These are phyloP conservation scores for Actinopyga echinites DNA, from an alignment of 53 echinoderm and acorn worm species.

Conservation along the genomic window DNA sequence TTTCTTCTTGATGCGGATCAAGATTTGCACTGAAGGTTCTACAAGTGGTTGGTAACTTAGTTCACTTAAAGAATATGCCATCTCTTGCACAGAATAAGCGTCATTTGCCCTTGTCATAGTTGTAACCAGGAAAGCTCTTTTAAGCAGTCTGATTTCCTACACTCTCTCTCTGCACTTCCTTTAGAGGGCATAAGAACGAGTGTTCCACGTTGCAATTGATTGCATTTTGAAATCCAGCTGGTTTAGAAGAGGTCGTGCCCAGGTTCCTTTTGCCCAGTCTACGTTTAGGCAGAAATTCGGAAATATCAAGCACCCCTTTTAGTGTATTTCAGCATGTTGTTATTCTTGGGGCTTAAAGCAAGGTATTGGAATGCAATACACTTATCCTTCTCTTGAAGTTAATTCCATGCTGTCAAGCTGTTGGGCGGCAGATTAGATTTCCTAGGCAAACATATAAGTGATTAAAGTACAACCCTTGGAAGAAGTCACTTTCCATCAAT, in stretches of 20 bases:
- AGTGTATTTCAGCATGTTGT: background rate
- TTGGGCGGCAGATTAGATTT: too few relatives aligned
- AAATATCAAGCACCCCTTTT: constrained; percentile 4
- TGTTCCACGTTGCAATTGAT: background rate
- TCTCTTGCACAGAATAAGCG: too few relatives aligned
- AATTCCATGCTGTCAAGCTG: too few relatives aligned
- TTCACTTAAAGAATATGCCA: too few relatives aligned
- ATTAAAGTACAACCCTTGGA: too few relatives aligned
- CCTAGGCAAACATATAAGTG: too few relatives aligned
- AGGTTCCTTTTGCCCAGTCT: background rate
- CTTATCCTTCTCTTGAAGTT: too few relatives aligned
- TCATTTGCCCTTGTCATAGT: constrained; percentile 10
- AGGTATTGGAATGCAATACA: too few relatives aligned
- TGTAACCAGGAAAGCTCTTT: constrained; percentile 26
- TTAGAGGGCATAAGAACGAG: background rate
- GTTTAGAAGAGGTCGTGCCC: constrained; percentile 6
- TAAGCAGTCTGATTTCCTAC: constrained; percentile 26
- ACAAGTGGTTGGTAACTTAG: too few relatives aligned
- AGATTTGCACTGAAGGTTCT: too few relatives aligned
- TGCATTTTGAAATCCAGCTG: constrained; percentile 26
- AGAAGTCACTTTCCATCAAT: too few relatives aligned
- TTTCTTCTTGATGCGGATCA: too few relatives aligned
- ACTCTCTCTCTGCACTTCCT: constrained; percentile 8
- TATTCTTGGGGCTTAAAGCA: constrained; percentile 11
- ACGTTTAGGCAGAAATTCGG: background rate